phyloP scores from a whole-genome alignment of 2,113 vertebrate species.

The Ovis canadensis region DNA sequence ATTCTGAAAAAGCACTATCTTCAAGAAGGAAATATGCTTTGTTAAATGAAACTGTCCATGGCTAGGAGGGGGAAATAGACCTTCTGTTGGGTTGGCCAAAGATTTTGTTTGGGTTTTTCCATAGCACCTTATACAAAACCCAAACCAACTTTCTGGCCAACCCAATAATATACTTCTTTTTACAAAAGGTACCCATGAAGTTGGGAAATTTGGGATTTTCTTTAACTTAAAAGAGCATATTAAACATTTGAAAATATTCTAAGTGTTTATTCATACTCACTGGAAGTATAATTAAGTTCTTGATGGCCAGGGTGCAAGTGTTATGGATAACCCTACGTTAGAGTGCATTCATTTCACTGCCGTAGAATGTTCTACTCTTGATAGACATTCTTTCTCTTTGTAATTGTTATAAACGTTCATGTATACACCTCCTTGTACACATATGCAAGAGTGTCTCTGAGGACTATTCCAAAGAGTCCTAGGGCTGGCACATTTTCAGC shows the following conservation, averaged over 20 bases:
- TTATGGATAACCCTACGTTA: not conserved
- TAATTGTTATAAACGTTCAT: not conserved
- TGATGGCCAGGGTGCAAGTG: not conserved
- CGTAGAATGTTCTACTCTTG: not conserved
- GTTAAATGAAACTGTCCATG: not conserved
- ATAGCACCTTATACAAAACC: not conserved
- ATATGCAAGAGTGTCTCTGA: not conserved
- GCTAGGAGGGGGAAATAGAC: not conserved
- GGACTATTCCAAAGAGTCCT: not conserved
- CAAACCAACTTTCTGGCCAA: not conserved
- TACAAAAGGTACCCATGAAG: not conserved
- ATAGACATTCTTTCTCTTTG: not conserved
- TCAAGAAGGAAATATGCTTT: not conserved
- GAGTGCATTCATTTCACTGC: not conserved
- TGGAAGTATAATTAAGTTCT: constrained; percentile 34
- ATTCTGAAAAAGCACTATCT: not conserved
- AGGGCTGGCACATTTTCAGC: not conserved
- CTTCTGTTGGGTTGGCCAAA: not conserved
- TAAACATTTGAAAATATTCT: not conserved
- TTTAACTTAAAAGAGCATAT: not conserved
- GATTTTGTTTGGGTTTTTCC: not conserved
- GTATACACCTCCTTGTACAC: not conserved
- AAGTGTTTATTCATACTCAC: not conserved
- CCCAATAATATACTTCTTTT: not conserved
- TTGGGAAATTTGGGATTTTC: not conserved